Base-by-base conservation (phyloP, 2,888 invertebrate species). In the Yponomeuta plumbellus region DNA sequence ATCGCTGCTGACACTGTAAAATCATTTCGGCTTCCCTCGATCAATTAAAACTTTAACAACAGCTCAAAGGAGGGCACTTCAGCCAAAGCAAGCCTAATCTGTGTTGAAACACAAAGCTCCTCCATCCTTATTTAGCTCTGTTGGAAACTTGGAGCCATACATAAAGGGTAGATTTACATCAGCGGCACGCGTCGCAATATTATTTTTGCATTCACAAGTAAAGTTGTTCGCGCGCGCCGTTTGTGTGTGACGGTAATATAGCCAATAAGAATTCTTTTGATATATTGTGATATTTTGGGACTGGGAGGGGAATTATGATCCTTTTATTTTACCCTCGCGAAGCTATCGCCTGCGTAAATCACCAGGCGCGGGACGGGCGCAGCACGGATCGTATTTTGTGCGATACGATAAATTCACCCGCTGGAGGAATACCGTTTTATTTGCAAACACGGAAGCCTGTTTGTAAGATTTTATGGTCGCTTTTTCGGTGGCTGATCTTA, bases 401-500 rank as follows among this genome's bases (percentile, higher is more conserved):
- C 78, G 79, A 77, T 76, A 75, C 83, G 77, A 87, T 87, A 86
- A 86, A 86, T 87, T 84, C 79, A 74, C 74, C 73, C 73, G 75
- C 73, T 75, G 77, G 80, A 79, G 79, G 80, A 83, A 83, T 83
- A 78, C 80, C 81, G 80, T 85, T 85, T 85, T 85, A 85, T 85
- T 83, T 79, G 77, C 76, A 75, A 75, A 76, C 75, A 67, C 65
- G 58, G 67, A 74, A 77, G 75, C 73, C 74, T 75, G 77, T 78
- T 81, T 79, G 80, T 83, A 81, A 63, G 40, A 44, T 71, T 75
- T 75, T 77, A 74, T 73, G 72, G 67, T 62, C 67, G 40, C 65
- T 67, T 67, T 52, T 63, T 63, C 44, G 61, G 59, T 13, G 22
- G 22, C 59, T 59, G 59, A 59, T 59, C 59, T 59, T 21, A 59